phyloP scores from a whole-genome alignment of 1,140 invertebrate species.

The Phocides pigmalion region DNA sequence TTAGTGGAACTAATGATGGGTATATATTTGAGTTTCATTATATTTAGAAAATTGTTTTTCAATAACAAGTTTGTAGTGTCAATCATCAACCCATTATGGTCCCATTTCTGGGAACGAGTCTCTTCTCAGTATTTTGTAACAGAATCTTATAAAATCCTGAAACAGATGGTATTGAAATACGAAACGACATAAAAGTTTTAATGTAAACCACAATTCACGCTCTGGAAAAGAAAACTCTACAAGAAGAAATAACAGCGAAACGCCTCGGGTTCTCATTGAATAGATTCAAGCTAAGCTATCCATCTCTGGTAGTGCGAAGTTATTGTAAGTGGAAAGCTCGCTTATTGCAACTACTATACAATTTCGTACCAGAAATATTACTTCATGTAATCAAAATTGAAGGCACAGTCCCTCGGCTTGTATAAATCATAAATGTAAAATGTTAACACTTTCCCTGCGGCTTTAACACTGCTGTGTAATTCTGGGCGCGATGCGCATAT shows the following conservation, averaged over 20 bases:
- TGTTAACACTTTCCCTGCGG: no score
- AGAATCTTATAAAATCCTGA: background rate
- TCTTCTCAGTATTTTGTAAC: no score
- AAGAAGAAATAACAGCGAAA: slow-evolving; percentile 32
- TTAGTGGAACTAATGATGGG: no score
- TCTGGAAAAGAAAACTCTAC: slow-evolving; percentile 18
- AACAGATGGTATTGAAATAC: slow-evolving; percentile 18
- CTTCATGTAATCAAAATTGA: background rate
- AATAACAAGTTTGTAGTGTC: no score
- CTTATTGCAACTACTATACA: slow-evolving; percentile 2
- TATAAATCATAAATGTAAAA: no score
- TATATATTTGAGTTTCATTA: no score
- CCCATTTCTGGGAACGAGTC: no score
- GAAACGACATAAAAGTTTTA: slow-evolving; percentile 23
- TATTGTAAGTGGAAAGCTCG: slow-evolving; percentile 19
- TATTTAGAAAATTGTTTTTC: no score
- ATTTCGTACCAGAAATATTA: slow-evolving; percentile 4
- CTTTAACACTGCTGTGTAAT: no score
- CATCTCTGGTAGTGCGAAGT: slow-evolving; percentile 15
- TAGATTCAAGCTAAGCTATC: slow-evolving; percentile 28
- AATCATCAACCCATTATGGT: no score
- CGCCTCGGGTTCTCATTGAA: slow-evolving; percentile 32
- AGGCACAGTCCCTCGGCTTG: no score
- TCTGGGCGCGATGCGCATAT: no score
- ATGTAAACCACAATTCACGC: slow-evolving; percentile 28